Evolutionary conservation across 2,888 invertebrate species (phyloP), one percentile per base, ranked within the genome.

Genomic region (Argynnis bischoffii): DNA sequence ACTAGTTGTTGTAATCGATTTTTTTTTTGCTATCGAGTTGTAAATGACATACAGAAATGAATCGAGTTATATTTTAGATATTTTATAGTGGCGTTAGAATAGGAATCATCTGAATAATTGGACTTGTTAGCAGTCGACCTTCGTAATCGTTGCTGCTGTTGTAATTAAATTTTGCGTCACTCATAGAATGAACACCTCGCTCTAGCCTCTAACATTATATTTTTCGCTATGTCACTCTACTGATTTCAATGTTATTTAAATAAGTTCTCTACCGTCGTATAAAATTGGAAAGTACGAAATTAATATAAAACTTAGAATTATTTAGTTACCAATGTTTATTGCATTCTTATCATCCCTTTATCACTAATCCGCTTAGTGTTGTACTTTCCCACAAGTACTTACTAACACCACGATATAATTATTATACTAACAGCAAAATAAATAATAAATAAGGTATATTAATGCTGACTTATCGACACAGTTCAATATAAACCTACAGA

Each of bases 161-260:
- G 89, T 92, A 90, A 92, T 91, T 89, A 90, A 89, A 87, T 89
- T 90, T 90, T 89, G 84, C 91, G 90, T 91, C 91, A 90, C 87
- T 86, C 87, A 81, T 84, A 81, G 85, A 87, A 81, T 82, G 88
- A 85, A 83, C 90, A 88, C 89, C 91, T 87, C 79, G 83, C 85
- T 81, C 84, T 88, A 89, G 91, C 90, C 90, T 88, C 89, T 86
- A 81, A 81, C 79, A 81, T 81, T 83, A 81, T 83, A 82, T 81
- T 85, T 81, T 82, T 82, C 81, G 89, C 89, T 79, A 83, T 86
- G 86, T 89, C 87, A 89, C 85, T 87, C 79, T 75, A 74, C 74
- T 78, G 76, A 81, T 82, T 78, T 77, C 76, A 66, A 71, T 67
- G 60, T 57, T 59, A 66, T 64, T 55, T 61, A 69, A 56, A 67